These are phyloP conservation scores for Tyto alba DNA, from an alignment of 2,113 vertebrate genomes.

Conservation along the genomic window DNA sequence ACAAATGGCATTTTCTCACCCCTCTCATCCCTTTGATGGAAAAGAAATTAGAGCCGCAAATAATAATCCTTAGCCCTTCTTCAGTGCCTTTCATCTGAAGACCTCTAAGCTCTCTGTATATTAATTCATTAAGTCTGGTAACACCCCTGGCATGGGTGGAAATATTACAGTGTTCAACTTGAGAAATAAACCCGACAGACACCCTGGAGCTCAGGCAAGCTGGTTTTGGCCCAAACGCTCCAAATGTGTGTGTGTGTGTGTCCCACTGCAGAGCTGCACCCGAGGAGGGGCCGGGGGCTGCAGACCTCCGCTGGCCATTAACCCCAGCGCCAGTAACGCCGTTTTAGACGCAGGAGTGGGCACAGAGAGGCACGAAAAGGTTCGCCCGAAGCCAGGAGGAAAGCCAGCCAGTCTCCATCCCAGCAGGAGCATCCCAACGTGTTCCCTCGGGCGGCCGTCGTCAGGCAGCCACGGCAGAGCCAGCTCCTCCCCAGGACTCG, in stretches of 20 bases:
- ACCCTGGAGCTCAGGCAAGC: not conserved
- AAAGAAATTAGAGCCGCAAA: constrained; percentile 52
- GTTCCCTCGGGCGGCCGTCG: accelerated
- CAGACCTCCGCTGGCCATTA: not conserved
- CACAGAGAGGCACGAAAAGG: not conserved
- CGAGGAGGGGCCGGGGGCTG: not conserved
- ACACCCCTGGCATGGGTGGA: not conserved
- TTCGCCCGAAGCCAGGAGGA: not conserved
- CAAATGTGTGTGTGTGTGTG: not conserved
- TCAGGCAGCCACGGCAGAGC: not conserved
- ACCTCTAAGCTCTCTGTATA: not conserved
- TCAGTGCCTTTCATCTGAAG: not conserved
- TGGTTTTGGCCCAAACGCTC: not conserved
- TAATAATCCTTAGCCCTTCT: not conserved
- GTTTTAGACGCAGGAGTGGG: not conserved
- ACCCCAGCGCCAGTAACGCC: not conserved
- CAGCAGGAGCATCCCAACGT: accelerated
- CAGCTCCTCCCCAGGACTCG: not conserved
- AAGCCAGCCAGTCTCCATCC: not conserved
- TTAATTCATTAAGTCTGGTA: constrained; percentile 8
- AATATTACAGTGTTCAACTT: not conserved
- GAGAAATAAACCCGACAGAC: not conserved
- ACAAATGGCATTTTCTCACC: constrained; percentile 45
- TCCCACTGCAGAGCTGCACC: not conserved
- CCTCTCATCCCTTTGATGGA: constrained; percentile 45